A percentile compares a stretch with the other conserved stretches of the same genome.
Conservation (phyloP, 2,113 vertebrate genomes). For the Pelodiscus sinensis region DNA sequence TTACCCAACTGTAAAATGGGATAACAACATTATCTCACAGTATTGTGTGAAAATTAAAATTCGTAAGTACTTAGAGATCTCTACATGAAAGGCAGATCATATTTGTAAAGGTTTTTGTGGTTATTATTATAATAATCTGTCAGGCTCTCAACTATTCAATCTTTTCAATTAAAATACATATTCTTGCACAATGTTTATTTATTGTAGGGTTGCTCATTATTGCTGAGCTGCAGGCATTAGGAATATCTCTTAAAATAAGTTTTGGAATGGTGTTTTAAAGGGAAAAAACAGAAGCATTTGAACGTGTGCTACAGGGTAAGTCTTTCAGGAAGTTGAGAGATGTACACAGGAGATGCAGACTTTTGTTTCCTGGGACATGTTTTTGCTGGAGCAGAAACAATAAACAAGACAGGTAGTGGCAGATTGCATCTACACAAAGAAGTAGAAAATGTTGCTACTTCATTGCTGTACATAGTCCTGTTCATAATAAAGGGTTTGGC, state of each 20-base stretch:
- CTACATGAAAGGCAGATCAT: background rate
- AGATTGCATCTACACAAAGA: background rate
- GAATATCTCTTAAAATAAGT: background rate
- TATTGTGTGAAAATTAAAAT: background rate
- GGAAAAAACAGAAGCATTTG: background rate
- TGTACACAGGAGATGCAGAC: background rate
- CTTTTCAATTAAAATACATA: background rate
- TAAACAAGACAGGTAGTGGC: background rate
- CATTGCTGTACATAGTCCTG: background rate
- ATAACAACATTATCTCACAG: slow-evolving; percentile 4
- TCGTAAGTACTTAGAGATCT: background rate
- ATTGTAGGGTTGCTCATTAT: background rate
- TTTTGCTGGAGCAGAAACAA: background rate
- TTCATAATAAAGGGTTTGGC: background rate
- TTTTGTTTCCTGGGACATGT: background rate
- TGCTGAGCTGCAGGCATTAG: background rate
- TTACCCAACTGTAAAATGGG: background rate
- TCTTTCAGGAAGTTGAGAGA: background rate
- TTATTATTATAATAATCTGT: background rate
- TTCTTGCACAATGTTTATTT: background rate
- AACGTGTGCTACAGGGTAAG: background rate
- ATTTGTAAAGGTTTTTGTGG: background rate
- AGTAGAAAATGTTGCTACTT: background rate
- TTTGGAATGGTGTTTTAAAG: background rate
- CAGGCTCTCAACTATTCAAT: background rate